Conservation (phyloP, 2,113 vertebrate genomes). For the Eubucco bourcierii region DNA sequence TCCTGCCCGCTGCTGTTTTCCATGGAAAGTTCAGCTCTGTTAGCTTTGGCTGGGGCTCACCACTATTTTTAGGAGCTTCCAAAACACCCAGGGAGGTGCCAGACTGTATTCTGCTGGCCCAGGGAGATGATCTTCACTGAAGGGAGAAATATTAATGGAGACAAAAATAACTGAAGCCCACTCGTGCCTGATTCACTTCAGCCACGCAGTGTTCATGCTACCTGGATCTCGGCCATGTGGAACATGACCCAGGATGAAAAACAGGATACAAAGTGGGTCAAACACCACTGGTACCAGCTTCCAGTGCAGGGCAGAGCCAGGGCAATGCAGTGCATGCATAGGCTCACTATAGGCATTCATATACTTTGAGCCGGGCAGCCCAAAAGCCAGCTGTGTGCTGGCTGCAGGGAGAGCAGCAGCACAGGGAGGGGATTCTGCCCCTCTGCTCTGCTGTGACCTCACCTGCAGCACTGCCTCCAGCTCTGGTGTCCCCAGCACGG, state of each 20-base stretch:
- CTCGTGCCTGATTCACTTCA: background rate
- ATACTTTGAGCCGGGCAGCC: too few species aligned
- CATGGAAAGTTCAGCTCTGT: slow-evolving; percentile 71
- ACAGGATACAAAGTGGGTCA: background rate
- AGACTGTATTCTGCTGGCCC: slow-evolving; percentile 45
- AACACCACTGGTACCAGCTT: background rate
- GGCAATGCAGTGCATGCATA: fast-evolving
- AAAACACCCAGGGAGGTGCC: slow-evolving; percentile 66
- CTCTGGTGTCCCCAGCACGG: too few species aligned
- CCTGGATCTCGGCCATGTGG: background rate
- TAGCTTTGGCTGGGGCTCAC: slow-evolving; percentile 53
- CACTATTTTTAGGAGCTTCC: slow-evolving; percentile 71
- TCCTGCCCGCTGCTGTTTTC: slow-evolving; percentile 57
- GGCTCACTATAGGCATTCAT: background rate
- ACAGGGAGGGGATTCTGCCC: too few species aligned
- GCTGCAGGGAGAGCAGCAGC: too few species aligned
- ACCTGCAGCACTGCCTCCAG: too few species aligned
- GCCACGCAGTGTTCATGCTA: background rate
- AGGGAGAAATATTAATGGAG: slow-evolving; percentile 36
- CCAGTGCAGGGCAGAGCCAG: background rate
- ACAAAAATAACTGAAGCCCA: slow-evolving; percentile 21
- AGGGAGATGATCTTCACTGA: slow-evolving; percentile 9
- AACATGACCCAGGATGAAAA: background rate
- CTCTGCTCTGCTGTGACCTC: too few species aligned
- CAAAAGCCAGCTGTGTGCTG: too few species aligned